Evolutionary conservation across 1,140 invertebrate species (phyloP), one percentile per base, ranked within the genome.

Genomic region (Bombus vancouverensis): DNA sequence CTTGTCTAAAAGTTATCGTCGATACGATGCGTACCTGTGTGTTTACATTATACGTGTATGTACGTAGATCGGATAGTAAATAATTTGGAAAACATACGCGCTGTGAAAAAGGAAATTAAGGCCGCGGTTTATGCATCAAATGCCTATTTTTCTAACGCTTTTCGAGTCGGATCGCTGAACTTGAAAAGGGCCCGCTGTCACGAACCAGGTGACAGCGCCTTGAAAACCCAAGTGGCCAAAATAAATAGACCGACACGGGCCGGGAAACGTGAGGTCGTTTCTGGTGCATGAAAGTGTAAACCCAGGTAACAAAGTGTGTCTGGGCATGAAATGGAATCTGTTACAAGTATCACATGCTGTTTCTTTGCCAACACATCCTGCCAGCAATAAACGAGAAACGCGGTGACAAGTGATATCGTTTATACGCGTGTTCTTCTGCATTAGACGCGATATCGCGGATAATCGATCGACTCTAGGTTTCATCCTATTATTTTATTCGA

Each of bases 261-360:
- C 80, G 89, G 88, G 88, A 85, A 89, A 89, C 88, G 87, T 88
- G 89, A 90, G 89, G 83, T 90, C 89, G 89, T 90, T 90, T 80
- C 86, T 86, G 87, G 89, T 88, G 89, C 89, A 90, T 90, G 89
- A 90, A 90, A 90, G 89, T 90, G 89, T 90, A 90, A 90, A 90
- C 89, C 87, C 81, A 68, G 89, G 88, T 90, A 90, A 90, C 89
- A 90, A 90, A 90, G 89, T 90, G 89, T 90, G 87, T 90, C 89
- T 57, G 74, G 89, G 84, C 89, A 90, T 89, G 89, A 90, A 90
- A 90, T 90, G 89, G 87, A 90, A 90, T 90, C 89, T 88, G 89
- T 90, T 90, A 90, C 89, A 82, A 90, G 89, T 85, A 90, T 90
- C 89, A 88, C 89, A 79, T 80, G 83, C 80, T 86, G 89, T 83